Conservation (phyloP, 2,113 vertebrate species). For the Gobius niger region DNA sequence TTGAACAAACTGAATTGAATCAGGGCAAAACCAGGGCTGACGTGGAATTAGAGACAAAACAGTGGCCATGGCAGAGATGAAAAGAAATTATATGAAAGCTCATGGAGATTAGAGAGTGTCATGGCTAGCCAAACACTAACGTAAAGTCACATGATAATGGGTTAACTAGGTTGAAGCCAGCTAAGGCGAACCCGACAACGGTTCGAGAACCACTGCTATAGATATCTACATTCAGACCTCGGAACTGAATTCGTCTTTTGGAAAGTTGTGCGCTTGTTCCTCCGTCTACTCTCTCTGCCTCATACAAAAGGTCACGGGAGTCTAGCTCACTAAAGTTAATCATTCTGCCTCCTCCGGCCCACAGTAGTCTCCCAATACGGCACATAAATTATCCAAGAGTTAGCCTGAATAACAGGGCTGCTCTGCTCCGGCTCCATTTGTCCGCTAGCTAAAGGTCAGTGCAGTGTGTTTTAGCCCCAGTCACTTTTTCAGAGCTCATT, state of each 20-base stretch:
- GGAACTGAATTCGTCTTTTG: neutral
- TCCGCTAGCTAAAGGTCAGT: conserved; percentile 61
- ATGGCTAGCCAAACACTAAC: no score
- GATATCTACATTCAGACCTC: neutral
- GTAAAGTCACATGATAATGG: no score
- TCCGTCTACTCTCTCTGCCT: neutral
- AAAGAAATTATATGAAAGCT: no score
- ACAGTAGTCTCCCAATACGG: neutral
- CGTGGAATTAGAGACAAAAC: no score
- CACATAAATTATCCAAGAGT: neutral
- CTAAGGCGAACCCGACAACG: no score
- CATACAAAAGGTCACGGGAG: conserved; percentile 40
- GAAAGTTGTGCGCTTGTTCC: neutral
- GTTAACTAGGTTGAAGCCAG: no score
- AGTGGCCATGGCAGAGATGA: no score
- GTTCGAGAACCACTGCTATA: no score
- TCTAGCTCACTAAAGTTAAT: conserved; percentile 31
- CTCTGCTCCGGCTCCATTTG: conserved; percentile 50
- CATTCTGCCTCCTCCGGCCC: neutral
- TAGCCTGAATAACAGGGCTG: neutral
- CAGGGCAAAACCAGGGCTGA: no score
- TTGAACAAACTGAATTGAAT: no score
- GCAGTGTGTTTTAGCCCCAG: conserved; percentile 46
- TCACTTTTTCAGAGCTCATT: conserved; percentile 57
- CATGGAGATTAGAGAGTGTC: no score